phyloP scores from a whole-genome alignment of 2,888 invertebrate genomes.

The Clitarchus hookeri region DNA sequence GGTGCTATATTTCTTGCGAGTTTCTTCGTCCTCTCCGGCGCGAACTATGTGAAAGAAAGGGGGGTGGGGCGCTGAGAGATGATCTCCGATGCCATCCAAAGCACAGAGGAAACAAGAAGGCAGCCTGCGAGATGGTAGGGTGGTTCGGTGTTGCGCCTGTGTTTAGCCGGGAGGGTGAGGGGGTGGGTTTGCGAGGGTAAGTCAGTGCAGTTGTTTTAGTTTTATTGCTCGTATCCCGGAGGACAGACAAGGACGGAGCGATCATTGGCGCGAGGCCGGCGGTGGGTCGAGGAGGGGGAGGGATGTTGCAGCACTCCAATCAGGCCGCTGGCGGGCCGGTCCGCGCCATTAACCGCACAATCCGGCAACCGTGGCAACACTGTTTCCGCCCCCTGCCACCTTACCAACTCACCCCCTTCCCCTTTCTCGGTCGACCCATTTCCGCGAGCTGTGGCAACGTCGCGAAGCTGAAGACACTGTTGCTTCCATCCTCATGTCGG shows the following conservation, averaged over 20 bases:
- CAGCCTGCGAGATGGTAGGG: too few species aligned
- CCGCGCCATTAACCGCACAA: slow-evolving; percentile 37
- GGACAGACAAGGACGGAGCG: background rate
- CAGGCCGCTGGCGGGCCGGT: slow-evolving; percentile 31
- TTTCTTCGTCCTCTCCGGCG: background rate
- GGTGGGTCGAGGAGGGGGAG: background rate
- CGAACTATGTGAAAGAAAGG: background rate
- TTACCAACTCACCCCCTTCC: too few species aligned
- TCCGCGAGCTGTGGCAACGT: background rate
- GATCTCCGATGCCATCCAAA: too few species aligned
- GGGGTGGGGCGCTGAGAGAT: background rate
- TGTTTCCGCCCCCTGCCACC: background rate
- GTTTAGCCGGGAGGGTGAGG: too few species aligned
- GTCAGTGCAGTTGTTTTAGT: slow-evolving; percentile 14
- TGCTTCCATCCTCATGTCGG: too few species aligned
- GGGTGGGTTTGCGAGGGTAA: background rate
- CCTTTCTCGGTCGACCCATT: too few species aligned
- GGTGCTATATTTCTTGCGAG: slow-evolving; percentile 14
- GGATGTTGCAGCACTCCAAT: slow-evolving; percentile 36
- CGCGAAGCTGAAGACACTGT: background rate
- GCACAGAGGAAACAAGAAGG: too few species aligned
- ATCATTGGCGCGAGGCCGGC: background rate
- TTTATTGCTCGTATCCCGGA: background rate
- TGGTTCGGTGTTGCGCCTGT: too few species aligned
- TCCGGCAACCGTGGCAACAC: slow-evolving; percentile 25